Conservation (phyloP, 2,113 vertebrate genomes). For the Bubo blakistoni region DNA sequence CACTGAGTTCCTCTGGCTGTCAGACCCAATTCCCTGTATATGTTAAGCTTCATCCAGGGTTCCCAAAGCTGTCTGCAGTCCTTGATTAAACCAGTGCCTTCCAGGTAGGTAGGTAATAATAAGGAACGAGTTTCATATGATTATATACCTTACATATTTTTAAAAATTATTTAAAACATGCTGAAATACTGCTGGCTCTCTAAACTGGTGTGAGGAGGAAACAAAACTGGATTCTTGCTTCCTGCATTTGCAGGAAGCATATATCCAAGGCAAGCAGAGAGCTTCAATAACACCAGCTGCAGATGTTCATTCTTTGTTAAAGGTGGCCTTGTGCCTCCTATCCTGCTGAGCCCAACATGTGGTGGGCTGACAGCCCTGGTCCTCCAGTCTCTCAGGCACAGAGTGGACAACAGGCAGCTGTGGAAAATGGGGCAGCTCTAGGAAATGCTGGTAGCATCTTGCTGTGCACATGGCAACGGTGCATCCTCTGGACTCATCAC, state of each 20-base stretch:
- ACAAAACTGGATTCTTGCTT: not conserved
- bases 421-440: not conserved
- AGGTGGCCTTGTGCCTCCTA: not conserved
- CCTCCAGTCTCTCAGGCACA: not conserved
- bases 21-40: not conserved
- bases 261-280: not conserved
- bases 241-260: not conserved
- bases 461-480: rapidly evolving
- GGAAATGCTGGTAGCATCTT: not conserved
- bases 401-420: not conserved
- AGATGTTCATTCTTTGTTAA: not conserved
- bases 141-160: not conserved
- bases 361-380: rapidly evolving
- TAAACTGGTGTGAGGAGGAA: not conserved
- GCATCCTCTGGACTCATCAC: rapidly evolving
- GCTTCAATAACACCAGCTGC: not conserved
- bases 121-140: not conserved
- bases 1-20: not conserved
- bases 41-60: not conserved
- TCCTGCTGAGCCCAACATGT: not conserved
- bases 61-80: not conserved
- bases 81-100: not conserved
- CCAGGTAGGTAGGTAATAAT: not conserved
- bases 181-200: not conserved
- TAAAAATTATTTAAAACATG: not conserved